Conservation (phyloP, 2,113 vertebrate species). For the Osmerus mordax region DNA sequence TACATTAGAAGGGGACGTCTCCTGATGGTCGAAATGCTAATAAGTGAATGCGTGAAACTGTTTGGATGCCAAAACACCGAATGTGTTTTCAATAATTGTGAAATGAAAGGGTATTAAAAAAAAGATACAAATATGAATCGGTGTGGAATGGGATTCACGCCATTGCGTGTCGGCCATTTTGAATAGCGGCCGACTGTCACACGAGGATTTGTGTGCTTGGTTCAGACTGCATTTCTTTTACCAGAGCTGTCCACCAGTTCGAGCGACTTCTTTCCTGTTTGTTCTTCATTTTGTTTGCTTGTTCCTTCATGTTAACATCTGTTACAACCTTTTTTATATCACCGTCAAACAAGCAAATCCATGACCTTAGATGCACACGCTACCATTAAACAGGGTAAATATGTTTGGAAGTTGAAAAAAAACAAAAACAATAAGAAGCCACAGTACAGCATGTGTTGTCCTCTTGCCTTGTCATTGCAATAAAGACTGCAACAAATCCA, state of each 20-base stretch:
- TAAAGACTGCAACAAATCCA: slow-evolving; percentile 63
- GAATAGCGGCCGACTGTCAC: neutral
- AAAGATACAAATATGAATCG: neutral
- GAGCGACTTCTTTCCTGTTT: slow-evolving; percentile 38
- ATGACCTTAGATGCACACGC: slow-evolving; percentile 3
- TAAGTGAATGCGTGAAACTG: slow-evolving; percentile 12
- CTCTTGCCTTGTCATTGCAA: slow-evolving; percentile 52
- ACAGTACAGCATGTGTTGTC: slow-evolving; percentile 30
- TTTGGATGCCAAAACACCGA: neutral
- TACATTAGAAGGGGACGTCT: slow-evolving; percentile 6
- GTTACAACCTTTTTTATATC: slow-evolving; percentile 52
- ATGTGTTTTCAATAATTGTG: slow-evolving; percentile 30
- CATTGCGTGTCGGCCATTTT: neutral
- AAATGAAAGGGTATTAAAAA: slow-evolving; percentile 7
- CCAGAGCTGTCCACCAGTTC: slow-evolving; percentile 26
- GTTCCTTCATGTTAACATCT: slow-evolving; percentile 39
- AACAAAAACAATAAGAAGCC: slow-evolving; percentile 24
- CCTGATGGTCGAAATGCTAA: slow-evolving; percentile 8
- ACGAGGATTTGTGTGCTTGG: neutral
- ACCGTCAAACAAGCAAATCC: slow-evolving; percentile 30
- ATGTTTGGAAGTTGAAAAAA: slow-evolving; percentile 4
- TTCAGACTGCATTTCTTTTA: slow-evolving; percentile 27
- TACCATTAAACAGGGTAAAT: neutral
- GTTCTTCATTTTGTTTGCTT: slow-evolving; percentile 41
- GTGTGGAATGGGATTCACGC: slow-evolving; percentile 4